These are phyloP conservation scores for Camelus bactrianus DNA, from an alignment of 2,113 vertebrate species.

Conservation along the genomic window DNA sequence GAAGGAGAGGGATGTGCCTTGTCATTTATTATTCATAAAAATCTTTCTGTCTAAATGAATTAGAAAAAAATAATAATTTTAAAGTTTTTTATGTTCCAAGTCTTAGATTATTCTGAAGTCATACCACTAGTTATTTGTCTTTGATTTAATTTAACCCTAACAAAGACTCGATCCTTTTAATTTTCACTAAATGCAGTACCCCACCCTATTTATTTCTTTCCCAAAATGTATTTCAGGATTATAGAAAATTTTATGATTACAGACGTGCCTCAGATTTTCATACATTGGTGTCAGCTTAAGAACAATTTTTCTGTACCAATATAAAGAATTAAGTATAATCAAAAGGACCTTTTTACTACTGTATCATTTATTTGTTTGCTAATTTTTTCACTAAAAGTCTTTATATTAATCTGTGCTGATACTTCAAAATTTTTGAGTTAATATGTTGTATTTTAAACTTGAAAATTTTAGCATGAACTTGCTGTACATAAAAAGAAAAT, in stretches of 20 bases:
- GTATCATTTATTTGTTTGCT: slow-evolving; percentile 19
- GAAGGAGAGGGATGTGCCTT: neutral
- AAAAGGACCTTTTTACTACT: neutral
- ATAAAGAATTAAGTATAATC: slow-evolving; percentile 36
- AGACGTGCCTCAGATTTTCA: neutral
- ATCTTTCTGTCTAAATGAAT: neutral
- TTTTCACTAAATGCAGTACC: neutral
- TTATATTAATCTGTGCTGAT: neutral
- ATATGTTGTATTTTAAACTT: slow-evolving; percentile 62
- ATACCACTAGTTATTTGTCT: neutral
- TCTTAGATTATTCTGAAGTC: neutral
- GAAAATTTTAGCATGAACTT: slow-evolving; percentile 89
- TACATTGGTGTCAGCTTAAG: neutral
- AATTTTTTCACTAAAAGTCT: neutral
- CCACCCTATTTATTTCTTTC: neutral
- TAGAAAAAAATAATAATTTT: neutral
- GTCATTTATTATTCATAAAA: slow-evolving; percentile 35
- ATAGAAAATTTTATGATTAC: neutral
- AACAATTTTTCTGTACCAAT: neutral
- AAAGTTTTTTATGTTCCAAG: slow-evolving; percentile 1
- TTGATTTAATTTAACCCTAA: slow-evolving; percentile 51
- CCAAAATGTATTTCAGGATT: slow-evolving; percentile 37
- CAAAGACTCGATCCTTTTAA: neutral
- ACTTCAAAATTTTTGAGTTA: slow-evolving; percentile 19
- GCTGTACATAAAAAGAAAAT: slow-evolving; percentile 98